These are phyloP conservation scores for Saxicola maurus DNA, from an alignment of 2,797 vertebrate genomes.

Conservation along the genomic window DNA sequence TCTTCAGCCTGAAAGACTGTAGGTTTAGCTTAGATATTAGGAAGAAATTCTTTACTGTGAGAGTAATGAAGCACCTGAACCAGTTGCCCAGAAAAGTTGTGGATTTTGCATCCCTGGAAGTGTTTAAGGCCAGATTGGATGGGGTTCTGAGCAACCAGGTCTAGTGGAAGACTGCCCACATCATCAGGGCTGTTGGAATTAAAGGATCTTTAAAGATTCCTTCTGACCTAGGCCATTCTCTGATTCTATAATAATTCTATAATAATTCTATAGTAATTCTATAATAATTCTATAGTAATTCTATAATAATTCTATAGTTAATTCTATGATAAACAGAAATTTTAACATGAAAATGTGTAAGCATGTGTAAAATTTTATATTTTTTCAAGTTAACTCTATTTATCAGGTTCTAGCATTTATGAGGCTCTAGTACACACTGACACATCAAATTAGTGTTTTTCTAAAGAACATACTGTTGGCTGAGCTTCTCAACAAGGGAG, in stretches of 20 bases:
- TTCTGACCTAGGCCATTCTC: not conserved
- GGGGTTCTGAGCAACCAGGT: not conserved
- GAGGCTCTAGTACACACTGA: not conserved
- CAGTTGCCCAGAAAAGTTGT: not conserved
- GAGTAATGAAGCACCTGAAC: not conserved
- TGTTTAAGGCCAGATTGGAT: not conserved
- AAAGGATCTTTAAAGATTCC: not conserved
- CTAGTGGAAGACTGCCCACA: not conserved
- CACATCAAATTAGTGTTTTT: not conserved
- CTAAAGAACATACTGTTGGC: not conserved
- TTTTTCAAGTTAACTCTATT: not conserved
- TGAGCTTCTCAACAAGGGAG: not conserved
- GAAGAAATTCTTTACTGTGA: not conserved
- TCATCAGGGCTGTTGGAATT: not conserved
- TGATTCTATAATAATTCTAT: no score
- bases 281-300: no score
- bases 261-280: not conserved
- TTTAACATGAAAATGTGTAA: not conserved
- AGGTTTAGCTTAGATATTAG: not conserved
- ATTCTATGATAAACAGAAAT: not conserved
- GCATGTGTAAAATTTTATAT: not conserved
- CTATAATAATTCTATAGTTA: no score
- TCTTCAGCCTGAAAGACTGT: not conserved
- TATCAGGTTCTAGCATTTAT: not conserved
- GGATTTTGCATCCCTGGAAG: not conserved